Base-by-base conservation (phyloP, 1,140 invertebrate genomes). In the Neodiprion pinetum region DNA sequence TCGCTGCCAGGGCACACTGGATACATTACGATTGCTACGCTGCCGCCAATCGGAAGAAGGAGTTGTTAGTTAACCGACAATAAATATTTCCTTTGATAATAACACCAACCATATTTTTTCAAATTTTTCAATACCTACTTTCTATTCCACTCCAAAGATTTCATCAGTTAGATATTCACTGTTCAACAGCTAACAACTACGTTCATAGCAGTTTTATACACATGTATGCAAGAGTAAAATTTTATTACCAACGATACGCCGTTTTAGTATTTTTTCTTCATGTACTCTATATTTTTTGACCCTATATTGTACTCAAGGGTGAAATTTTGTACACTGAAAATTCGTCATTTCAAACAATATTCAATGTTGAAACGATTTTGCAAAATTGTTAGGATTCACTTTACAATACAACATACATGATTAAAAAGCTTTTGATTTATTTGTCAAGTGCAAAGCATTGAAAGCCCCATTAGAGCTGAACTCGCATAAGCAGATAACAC, bases 1-100 rank as follows among this genome's bases (percentile, higher is more conserved):
- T 91, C 91, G 75, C 92, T 93, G 83, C 93, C 96, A 11, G 97
- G 97, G 0, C 97, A 99, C 88, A 98, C 97, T 47, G 97, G 97
- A 9, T 99, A 96, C 89, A 90, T 99, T 50, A 98, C 97, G 28
- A 96, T 98, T 86, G 97, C 96, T 7, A 95, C 96, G 4, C 87
- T 96, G 72, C 94, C 95, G 40, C 94, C 94, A 1, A 76, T 86
- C 28, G 90, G 87, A 84, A 80, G 75, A 76, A 85, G 75, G 78
- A 79, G 78, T 71, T 74, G 53, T 61, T 61, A 17, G n/a, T 61
- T 8, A 61, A 17, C 0, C 53, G 0, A 61, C n/a, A 61, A 61
- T 61, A 61, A 61, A 61, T 5, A 61, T 14, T 61, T 61, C 9
- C 9, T 61, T 9, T 61, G 53, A 61, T 61, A 61, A 61, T 61